Evolutionary conservation across 1,140 invertebrate genomes (phyloP).

Genomic region (Cotesia typhae): DNA sequence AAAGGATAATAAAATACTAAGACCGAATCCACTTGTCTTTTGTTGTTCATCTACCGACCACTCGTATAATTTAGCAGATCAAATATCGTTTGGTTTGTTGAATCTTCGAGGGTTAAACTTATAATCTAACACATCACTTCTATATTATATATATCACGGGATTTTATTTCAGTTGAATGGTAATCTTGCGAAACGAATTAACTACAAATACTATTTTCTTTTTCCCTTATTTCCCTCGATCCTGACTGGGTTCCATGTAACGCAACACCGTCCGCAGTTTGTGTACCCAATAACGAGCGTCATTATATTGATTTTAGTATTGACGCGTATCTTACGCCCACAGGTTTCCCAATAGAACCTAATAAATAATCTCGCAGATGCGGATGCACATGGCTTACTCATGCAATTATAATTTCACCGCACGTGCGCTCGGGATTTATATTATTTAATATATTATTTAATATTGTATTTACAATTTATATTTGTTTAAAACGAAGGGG

Average conservation of each 20-base stretch:
- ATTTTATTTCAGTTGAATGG: constrained; percentile 9
- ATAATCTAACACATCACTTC: constrained; percentile 13
- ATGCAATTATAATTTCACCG: constrained; percentile 19
- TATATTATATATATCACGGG: background rate
- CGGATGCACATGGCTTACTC: constrained; percentile 10
- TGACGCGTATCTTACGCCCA: constrained; percentile 20
- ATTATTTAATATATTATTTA: too few species aligned
- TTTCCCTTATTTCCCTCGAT: background rate
- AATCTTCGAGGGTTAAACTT: constrained; percentile 6
- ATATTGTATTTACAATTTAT: too few species aligned
- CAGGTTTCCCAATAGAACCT: constrained; percentile 22
- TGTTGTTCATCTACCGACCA: background rate
- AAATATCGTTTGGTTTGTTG: constrained; percentile 29
- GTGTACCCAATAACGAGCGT: constrained; percentile 17
- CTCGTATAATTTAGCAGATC: constrained; percentile 23
- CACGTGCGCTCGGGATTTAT: background rate
- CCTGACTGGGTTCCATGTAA: too few species aligned
- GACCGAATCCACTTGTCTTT: constrained; percentile 1
- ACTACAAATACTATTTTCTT: background rate
- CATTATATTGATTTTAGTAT: constrained; percentile 15
- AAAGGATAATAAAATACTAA: background rate
- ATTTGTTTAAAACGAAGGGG: too few species aligned
- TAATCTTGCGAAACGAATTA: constrained; percentile 30
- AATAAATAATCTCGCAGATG: constrained; percentile 24
- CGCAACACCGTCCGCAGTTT: background rate